A percentile compares a stretch with the other conserved stretches of the same genome.
These are phyloP conservation scores for Pollicipes pollicipes DNA, from an alignment of 1,140 invertebrate species.

Conservation along the genomic window DNA sequence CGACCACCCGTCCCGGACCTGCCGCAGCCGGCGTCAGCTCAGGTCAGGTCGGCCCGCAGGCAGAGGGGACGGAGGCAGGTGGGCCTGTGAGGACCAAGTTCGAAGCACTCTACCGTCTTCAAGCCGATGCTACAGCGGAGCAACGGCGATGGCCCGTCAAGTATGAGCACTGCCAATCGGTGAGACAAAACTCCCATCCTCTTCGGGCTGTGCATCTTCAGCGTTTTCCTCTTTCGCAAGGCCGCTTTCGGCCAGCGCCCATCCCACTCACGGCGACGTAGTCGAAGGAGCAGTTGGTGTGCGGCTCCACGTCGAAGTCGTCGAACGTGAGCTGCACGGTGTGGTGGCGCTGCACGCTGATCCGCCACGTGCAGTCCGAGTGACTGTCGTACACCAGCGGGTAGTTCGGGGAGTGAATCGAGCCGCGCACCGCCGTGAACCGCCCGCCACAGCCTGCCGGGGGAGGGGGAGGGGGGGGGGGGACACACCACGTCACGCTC, in stretches of 20 bases:
- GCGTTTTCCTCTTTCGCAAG: no score
- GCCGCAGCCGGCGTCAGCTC: neutral
- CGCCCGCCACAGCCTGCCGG: slow-evolving; percentile 30
- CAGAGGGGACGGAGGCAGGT: no score
- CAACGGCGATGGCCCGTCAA: no score
- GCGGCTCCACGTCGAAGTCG: slow-evolving; percentile 42
- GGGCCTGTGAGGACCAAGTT: no score
- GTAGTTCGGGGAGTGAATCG: slow-evolving; percentile 49
- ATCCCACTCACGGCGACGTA: slow-evolving; percentile 29
- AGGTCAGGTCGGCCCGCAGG: neutral
- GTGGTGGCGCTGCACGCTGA: slow-evolving; percentile 47
- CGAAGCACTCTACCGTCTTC: no score
- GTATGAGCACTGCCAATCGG: no score
- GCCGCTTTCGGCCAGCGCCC: neutral
- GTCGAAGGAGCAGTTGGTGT: slow-evolving; percentile 36
- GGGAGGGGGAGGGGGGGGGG: no score
- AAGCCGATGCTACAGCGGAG: no score
- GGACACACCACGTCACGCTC: no score
- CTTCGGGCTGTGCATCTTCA: no score
- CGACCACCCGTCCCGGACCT: slow-evolving; percentile 45
- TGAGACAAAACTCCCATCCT: no score
- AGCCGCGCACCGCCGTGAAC: slow-evolving; percentile 21
- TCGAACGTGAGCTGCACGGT: slow-evolving; percentile 37
- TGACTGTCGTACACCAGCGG: slow-evolving; percentile 48
- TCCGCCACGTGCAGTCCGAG: slow-evolving; percentile 50